phyloP scores from a whole-genome alignment of 2,113 vertebrate species.

The Nettapus auritus region DNA sequence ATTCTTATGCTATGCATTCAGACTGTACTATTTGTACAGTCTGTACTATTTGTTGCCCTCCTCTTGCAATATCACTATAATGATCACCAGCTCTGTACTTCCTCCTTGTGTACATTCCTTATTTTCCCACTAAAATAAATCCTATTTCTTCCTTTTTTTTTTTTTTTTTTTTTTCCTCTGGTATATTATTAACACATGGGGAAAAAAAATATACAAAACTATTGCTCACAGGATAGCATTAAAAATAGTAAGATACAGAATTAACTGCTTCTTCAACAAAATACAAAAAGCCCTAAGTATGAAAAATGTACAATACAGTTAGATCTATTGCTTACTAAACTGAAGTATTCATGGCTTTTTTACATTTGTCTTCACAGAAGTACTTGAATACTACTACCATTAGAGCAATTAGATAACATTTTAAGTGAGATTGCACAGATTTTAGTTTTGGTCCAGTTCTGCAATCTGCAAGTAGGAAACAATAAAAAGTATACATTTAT shows the following conservation, averaged over 20 bases:
- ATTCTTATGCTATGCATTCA: background rate
- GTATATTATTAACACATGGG: background rate
- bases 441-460: background rate
- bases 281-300: background rate
- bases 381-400: background rate
- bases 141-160: background rate
- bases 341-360: background rate
- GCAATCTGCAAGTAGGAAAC: background rate
- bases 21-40: background rate
- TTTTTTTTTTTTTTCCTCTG: rapidly evolving
- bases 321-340: background rate
- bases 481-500: background rate
- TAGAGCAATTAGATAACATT: background rate
- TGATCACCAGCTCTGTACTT: background rate
- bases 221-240: background rate
- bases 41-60: background rate
- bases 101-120: background rate
- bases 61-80: background rate
- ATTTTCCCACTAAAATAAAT: background rate
- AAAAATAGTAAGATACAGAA: background rate
- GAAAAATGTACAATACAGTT: background rate
- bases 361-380: background rate
- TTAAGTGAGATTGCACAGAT: background rate
- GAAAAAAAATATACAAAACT: background rate
- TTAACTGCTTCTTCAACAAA: background rate